Evolutionary conservation across 30 jellyfish, hydroid and myxozoan species (phyloP).

Genomic region (Cassiopea andromeda): DNA sequence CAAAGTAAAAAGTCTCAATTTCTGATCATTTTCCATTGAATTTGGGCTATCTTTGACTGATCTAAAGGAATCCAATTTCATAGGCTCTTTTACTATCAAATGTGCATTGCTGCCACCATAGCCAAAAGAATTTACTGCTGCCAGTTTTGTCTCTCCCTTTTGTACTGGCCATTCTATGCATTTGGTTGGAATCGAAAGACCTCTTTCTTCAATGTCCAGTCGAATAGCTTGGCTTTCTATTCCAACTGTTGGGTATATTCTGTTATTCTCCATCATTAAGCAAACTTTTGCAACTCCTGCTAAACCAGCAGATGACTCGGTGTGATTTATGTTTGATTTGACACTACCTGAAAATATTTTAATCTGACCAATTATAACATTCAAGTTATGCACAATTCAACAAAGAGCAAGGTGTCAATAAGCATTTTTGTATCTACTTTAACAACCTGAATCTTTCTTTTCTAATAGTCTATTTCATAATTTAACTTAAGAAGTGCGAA

Average conservation of each 20-base stretch:
- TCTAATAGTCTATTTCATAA: too few relatives aligned
- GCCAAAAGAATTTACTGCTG: conserved; percentile 65
- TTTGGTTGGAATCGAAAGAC: conserved; percentile 11
- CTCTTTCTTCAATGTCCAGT: conserved; percentile 29
- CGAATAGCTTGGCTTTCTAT: conserved; percentile 12
- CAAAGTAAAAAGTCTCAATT: conserved; percentile 25
- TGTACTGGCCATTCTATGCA: conserved; percentile 2
- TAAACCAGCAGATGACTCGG: conserved; percentile 62
- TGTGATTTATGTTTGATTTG: conserved; percentile 49
- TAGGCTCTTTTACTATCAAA: conserved; percentile 50
- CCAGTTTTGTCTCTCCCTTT: conserved; percentile 1
- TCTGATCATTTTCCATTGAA: neutral
- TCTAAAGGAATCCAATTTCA: neutral
- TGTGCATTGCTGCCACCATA: conserved; percentile 75
- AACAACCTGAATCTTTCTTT: too few relatives aligned
- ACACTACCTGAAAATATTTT: conserved; percentile 29
- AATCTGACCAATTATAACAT: too few relatives aligned
- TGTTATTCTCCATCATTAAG: conserved; percentile 50
- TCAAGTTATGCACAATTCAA: too few relatives aligned
- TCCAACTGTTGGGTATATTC: conserved; percentile 50
- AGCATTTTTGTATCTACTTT: too few relatives aligned
- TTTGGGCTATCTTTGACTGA: neutral
- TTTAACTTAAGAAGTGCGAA: too few relatives aligned
- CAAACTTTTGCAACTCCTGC: conserved; percentile 78
- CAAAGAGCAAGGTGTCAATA: too few relatives aligned